Evolutionary conservation across 2,888 invertebrate genomes (phyloP).

Genomic region (Onthophagus sagittarius): DNA sequence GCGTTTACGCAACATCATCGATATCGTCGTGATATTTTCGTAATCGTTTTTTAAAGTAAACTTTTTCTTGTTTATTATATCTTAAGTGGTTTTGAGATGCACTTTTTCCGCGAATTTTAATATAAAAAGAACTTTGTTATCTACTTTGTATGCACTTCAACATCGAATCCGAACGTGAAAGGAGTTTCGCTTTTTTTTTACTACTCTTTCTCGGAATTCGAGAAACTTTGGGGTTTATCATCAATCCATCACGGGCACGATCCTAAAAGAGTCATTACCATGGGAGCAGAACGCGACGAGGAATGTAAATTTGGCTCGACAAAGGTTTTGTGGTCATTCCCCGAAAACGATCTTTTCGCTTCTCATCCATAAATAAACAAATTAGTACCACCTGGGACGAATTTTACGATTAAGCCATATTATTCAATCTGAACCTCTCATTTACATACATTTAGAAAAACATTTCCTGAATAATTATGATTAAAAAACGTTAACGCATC

Average conservation of each 20-base stretch:
- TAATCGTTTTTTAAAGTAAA: neutral
- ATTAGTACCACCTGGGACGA: neutral
- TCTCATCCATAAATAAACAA: slow-evolving; percentile 4
- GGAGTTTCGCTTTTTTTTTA: neutral
- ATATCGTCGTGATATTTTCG: neutral
- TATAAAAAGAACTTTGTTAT: neutral
- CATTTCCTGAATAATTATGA: neutral
- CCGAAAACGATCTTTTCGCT: neutral
- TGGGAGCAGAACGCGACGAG: neutral
- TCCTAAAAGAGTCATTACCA: neutral
- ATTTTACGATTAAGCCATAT: neutral
- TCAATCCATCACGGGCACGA: neutral
- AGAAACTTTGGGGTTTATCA: neutral
- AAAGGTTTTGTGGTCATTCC: slow-evolving; percentile 1
- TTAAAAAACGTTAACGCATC: neutral
- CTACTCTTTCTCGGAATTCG: neutral
- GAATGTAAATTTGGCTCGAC: neutral
- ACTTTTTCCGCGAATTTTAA: neutral
- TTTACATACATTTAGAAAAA: neutral
- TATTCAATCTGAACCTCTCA: neutral
- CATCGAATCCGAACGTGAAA: neutral
- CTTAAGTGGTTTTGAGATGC: neutral
- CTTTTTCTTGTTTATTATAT: neutral
- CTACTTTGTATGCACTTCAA: neutral
- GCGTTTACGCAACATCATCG: neutral